These are phyloP conservation scores for Heliconius ethilla DNA, from an alignment of 2,888 invertebrate genomes.

Conservation along the genomic window DNA sequence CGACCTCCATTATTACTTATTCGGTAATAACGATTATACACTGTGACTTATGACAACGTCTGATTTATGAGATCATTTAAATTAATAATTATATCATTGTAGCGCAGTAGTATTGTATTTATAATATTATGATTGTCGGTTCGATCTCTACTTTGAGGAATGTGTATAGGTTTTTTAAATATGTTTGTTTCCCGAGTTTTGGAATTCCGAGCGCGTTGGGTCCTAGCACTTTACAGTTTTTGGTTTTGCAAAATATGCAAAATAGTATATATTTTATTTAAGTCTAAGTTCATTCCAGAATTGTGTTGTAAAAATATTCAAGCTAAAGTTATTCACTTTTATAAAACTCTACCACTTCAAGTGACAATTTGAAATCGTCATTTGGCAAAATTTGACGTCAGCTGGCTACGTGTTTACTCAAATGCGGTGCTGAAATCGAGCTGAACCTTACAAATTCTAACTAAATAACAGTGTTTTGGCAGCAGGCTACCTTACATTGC, in stretches of 20 bases:
- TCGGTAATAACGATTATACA: not conserved
- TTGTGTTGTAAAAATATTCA: not conserved
- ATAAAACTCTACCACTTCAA: not conserved
- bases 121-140: not conserved
- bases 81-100: not conserved
- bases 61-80: conserved; percentile 2
- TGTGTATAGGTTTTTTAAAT: not conserved
- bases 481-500: conserved; percentile 5
- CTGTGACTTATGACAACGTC: not conserved
- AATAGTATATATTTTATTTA: no score
- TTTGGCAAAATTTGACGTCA: not conserved
- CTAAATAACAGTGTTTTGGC: conserved; percentile 13
- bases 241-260: no score
- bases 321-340: not conserved
- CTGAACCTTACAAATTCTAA: not conserved
- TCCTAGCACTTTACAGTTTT: no score
- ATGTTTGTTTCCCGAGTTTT: not conserved
- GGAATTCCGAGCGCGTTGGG: no score
- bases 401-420: not conserved
- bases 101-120: not conserved
- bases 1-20: not conserved
- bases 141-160: not conserved
- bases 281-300: not conserved
- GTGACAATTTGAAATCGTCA: not conserved
- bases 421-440: not conserved